Evolutionary conservation across 1,140 invertebrate genomes (phyloP).

Genomic region (Diorhabda elongata): DNA sequence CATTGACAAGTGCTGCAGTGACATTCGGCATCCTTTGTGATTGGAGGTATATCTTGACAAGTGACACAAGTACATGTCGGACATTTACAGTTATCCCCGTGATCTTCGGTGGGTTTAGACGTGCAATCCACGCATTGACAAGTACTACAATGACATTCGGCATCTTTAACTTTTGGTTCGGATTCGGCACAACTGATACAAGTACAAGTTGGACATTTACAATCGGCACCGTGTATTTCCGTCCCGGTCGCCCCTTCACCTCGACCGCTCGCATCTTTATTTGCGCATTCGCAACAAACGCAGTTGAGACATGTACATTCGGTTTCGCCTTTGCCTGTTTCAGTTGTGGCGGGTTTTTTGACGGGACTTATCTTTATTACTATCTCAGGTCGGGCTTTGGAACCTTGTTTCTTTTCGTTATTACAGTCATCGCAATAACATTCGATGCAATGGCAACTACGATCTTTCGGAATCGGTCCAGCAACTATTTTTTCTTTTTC

Average conservation of each 20-base stretch:
- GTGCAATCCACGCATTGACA: constrained; percentile 10
- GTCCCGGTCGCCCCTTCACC: not conserved
- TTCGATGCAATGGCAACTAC: constrained; percentile 14
- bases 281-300: too few species aligned
- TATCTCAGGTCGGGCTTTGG: not conserved
- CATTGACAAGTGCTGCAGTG: constrained; percentile 12
- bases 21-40: not conserved
- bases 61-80: too few species aligned
- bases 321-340: not conserved
- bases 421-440: constrained; percentile 11
- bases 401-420: not conserved
- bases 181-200: not conserved
- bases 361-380: not conserved
- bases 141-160: not conserved
- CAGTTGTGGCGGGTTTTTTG: not conserved
- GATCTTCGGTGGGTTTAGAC: not conserved
- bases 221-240: too few species aligned
- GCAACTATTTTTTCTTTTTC: not conserved
- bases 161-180: too few species aligned
- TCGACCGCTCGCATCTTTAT: too few species aligned
- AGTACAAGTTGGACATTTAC: not conserved
- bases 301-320: too few species aligned
- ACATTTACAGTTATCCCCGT: not conserved
- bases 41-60: not conserved
- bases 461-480: not conserved